These are phyloP conservation scores for Lordiphosa clarofinis DNA, from an alignment of 1,140 invertebrate genomes.

Conservation along the genomic window DNA sequence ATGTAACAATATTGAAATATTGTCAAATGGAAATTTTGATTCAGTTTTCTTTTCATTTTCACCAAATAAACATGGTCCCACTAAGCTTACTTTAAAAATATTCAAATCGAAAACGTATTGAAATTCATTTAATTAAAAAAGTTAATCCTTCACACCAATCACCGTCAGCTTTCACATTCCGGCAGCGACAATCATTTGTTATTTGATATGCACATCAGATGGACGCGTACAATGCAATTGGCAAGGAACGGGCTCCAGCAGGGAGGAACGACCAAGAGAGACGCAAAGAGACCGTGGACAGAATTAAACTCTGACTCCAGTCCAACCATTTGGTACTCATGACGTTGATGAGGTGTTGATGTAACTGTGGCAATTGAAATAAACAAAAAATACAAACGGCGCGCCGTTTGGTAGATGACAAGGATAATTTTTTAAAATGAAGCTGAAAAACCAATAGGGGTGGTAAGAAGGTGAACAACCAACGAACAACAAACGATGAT, in stretches of 20 bases:
- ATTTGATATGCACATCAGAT: conserved; percentile 32
- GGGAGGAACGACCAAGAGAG: too few species aligned
- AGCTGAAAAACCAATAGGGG: too few species aligned
- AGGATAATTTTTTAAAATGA: too few species aligned
- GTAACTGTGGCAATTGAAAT: not conserved
- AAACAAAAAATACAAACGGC: too few species aligned
- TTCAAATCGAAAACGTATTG: conserved; percentile 21
- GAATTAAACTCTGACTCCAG: not conserved
- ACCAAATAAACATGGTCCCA: conserved; percentile 16
- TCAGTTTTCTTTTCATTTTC: conserved; percentile 13
- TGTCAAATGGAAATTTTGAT: not conserved
- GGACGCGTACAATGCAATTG: too few species aligned
- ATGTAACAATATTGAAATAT: not conserved
- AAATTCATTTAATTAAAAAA: conserved; percentile 43
- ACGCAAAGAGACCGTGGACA: not conserved
- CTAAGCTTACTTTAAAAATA: conserved; percentile 23
- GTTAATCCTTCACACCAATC: conserved; percentile 10
- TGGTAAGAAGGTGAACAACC: too few species aligned
- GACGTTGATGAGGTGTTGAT: conserved; percentile 38
- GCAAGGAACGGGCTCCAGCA: too few species aligned
- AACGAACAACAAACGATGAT: too few species aligned
- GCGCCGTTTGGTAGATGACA: too few species aligned
- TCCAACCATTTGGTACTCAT: conserved; percentile 7
- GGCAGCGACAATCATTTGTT: conserved; percentile 60
- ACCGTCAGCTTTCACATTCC: conserved; percentile 10